These are phyloP conservation scores for Cartodere bifasciata DNA, from an alignment of 2,888 invertebrate genomes.

Conservation along the genomic window DNA sequence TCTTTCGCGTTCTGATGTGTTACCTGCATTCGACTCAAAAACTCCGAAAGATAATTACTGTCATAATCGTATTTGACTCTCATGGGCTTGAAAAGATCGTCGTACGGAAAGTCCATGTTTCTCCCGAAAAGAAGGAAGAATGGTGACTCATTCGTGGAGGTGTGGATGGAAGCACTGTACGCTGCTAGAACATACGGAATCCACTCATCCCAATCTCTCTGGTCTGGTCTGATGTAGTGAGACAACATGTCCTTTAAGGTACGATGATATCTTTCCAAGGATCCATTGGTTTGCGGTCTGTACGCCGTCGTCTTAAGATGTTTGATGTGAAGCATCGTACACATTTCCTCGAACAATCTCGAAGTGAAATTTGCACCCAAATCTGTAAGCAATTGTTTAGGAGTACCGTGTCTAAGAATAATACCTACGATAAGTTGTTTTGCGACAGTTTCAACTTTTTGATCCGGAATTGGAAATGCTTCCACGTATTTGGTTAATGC, in stretches of 20 bases:
- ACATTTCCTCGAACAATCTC: too few species aligned
- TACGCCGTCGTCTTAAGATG: conserved; percentile 16
- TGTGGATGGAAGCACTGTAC: conserved; percentile 15
- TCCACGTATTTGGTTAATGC: conserved; percentile 15
- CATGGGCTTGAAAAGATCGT: conserved; percentile 13
- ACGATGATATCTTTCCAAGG: conserved; percentile 21
- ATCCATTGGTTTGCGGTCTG: conserved; percentile 20
- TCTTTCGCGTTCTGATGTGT: conserved; percentile 8
- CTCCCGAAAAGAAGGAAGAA: conserved; percentile 17
- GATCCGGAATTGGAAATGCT: conserved; percentile 17
- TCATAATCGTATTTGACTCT: conserved; percentile 13
- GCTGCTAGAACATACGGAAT: conserved; percentile 20
- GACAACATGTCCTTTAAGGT: conserved; percentile 17
- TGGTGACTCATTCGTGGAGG: conserved; percentile 17
- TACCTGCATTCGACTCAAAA: conserved; percentile 9
- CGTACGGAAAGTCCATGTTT: conserved; percentile 15
- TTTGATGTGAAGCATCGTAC: too few species aligned
- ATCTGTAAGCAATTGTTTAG: conserved; percentile 8
- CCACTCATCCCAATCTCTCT: conserved; percentile 21
- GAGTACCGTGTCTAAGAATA: conserved; percentile 8
- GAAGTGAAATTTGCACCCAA: conserved; percentile 8
- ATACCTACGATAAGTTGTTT: conserved; percentile 4
- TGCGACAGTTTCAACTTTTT: conserved; percentile 18
- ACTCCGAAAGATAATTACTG: conserved; percentile 14
- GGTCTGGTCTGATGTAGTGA: conserved; percentile 18